Evolutionary conservation across 2,888 invertebrate species (phyloP).

Genomic region (Sinohyriopsis cumingii): DNA sequence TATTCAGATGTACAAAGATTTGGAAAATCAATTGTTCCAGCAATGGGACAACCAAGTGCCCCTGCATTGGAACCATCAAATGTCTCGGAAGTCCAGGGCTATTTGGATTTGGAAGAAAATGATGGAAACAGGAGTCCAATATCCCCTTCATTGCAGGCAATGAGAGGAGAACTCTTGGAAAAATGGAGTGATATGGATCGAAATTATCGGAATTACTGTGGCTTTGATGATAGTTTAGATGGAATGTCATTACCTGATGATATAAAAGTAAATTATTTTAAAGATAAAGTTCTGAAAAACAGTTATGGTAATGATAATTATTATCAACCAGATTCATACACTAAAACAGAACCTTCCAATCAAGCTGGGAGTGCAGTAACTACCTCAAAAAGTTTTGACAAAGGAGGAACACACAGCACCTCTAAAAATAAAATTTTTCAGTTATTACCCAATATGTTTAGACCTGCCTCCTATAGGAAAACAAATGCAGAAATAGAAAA

Average conservation of each 20-base stretch:
- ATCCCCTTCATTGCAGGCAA: constrained; percentile 25
- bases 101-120: too few relatives aligned
- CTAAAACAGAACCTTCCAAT: neutral
- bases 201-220: constrained; percentile 51
- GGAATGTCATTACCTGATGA: constrained; percentile 30
- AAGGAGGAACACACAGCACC: constrained; percentile 13
- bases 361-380: constrained; percentile 10
- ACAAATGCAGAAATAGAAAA: constrained; percentile 6
- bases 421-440: constrained; percentile 34
- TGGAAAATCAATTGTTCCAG: too few relatives aligned
- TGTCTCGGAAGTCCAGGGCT: too few relatives aligned
- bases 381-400: constrained; percentile 8
- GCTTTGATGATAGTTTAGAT: constrained; percentile 38
- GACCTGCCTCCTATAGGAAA: constrained; percentile 25
- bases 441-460: constrained; percentile 40
- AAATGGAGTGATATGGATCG: constrained; percentile 52
- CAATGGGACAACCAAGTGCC: too few relatives aligned
- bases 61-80: too few relatives aligned
- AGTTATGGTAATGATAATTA: constrained; percentile 46
- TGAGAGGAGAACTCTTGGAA: constrained; percentile 44
- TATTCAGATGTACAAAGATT: too few relatives aligned
- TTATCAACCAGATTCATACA: constrained; percentile 38
- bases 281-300: constrained; percentile 45
- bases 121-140: too few relatives aligned
- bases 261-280: constrained; percentile 52